phyloP scores from a whole-genome alignment of 2,113 vertebrate species.

The Loxodonta africana region DNA sequence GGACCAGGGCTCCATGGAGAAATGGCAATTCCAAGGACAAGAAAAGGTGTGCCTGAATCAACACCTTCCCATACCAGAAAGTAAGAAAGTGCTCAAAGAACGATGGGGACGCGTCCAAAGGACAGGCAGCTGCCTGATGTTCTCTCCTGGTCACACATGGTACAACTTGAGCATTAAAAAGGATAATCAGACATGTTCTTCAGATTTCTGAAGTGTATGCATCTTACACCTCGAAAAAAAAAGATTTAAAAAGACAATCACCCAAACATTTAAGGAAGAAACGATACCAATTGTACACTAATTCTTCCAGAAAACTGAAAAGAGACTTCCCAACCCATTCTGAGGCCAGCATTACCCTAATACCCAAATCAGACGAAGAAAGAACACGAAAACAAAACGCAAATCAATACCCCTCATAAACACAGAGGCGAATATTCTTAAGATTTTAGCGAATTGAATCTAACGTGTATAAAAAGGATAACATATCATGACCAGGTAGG shows the following conservation, averaged over 20 bases:
- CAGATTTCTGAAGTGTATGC: neutral
- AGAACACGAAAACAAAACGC: neutral
- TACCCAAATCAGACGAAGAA: neutral
- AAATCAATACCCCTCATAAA: neutral
- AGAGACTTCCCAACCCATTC: neutral
- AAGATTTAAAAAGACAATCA: neutral
- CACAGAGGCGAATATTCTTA: neutral
- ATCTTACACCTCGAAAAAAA: neutral
- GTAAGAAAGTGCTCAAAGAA: neutral
- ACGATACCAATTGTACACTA: neutral
- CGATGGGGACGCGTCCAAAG: no score
- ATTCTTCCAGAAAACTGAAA: neutral
- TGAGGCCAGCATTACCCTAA: neutral
- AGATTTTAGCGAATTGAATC: constrained; percentile 6
- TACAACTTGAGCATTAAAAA: neutral
- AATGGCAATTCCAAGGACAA: neutral
- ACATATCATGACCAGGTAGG: neutral
- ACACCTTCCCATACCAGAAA: neutral
- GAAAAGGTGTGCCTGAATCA: neutral
- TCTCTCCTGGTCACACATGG: neutral
- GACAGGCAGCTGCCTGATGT: neutral
- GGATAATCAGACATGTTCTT: neutral
- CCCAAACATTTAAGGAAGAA: neutral
- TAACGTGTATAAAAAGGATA: neutral
- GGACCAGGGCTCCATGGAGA: neutral